Evolutionary conservation across 2,797 vertebrate genomes (phyloP), one percentile per base, ranked within the genome.

Genomic region (Ispidina lecontei): DNA sequence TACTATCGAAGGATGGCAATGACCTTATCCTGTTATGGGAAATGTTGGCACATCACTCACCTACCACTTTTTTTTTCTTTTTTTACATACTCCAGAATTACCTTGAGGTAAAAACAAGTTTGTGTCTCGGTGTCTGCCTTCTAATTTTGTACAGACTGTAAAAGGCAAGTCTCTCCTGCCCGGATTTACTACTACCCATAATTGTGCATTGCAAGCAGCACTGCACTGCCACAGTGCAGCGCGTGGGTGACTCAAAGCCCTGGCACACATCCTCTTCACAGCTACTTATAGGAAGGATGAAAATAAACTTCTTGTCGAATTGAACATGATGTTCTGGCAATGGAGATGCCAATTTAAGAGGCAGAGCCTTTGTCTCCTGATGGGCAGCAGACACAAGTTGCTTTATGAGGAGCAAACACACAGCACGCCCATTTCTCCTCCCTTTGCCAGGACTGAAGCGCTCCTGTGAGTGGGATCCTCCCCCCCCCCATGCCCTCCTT

Each of bases 251-350:
- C 73, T 96, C 81, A 93, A 94, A 93, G 89, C 82, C 84, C 88
- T 94, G 94, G 91, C 94, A 91, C 82, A 81, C 21, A 54, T 72
- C 46, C 49, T 83, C 47, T 88, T 94, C 77, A 70, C 58, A 90
- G 80, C 75, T 85, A 91, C 94, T 94, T 95, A 95, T 79, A 79
- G 94, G 90, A 89, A 92, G 43, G 87, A 93, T 96, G 82, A 93
- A 96, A 97, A 97, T 96, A 96, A 94, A 90, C 79, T 82, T 76
- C 86, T 89, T 41, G 72, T 81, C 71, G 83, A 91, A 93, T 89
- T 60, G 95, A 91, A 94, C 92, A 90, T 26, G 68, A 82, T 94
- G 95, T 96, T 92, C 94, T 85, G 69, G 75, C 84, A 97, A 96
- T 29, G 93, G 84, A 95, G 77, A 71, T 91, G 49, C 82, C 89